phyloP scores from a whole-genome alignment of 1,140 invertebrate species.

The Lanistes nyassanus region DNA sequence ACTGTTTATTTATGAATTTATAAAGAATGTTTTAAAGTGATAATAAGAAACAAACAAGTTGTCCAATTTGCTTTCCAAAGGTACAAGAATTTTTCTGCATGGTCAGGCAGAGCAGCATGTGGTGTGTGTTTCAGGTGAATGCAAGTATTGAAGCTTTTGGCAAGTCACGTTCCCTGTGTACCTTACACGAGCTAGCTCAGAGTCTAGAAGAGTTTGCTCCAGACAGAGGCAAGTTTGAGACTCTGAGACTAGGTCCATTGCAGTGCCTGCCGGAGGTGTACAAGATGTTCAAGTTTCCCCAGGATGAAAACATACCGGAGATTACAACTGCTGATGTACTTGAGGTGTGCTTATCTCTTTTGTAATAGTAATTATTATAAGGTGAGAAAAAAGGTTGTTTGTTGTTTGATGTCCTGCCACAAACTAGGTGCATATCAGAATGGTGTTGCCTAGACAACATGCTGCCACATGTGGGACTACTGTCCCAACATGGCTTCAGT shows the following conservation, averaged over 20 bases:
- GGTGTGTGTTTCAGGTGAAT: constrained; percentile 54
- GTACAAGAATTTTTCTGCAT: too few species aligned
- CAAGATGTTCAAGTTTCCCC: constrained; percentile 59
- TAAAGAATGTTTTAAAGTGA: too few species aligned
- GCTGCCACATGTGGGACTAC: too few species aligned
- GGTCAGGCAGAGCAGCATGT: constrained; percentile 29
- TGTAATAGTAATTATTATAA: not conserved
- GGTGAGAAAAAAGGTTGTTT: too few species aligned
- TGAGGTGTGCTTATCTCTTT: constrained; percentile 34
- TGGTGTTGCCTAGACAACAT: too few species aligned
- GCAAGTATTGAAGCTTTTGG: constrained; percentile 58
- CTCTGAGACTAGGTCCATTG: constrained; percentile 58
- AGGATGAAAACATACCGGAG: constrained; percentile 53
- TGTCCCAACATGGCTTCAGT: too few species aligned
- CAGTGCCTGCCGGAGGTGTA: constrained; percentile 56
- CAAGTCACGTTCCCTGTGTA: constrained; percentile 52
- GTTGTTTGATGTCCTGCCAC: too few species aligned
- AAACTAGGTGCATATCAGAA: too few species aligned
- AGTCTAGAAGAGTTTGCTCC: constrained; percentile 48
- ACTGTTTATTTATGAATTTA: too few species aligned
- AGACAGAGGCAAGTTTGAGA: constrained; percentile 48
- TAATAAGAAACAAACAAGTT: too few species aligned
- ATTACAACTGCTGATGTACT: constrained; percentile 58
- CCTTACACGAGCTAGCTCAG: constrained; percentile 54
- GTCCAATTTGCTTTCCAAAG: too few species aligned